Percentiles rank a stretch among this genome's conserved stretches.
Evolutionary conservation across 1,140 invertebrate species (phyloP).

Genomic region (Trachymyrmex cornetzi): DNA sequence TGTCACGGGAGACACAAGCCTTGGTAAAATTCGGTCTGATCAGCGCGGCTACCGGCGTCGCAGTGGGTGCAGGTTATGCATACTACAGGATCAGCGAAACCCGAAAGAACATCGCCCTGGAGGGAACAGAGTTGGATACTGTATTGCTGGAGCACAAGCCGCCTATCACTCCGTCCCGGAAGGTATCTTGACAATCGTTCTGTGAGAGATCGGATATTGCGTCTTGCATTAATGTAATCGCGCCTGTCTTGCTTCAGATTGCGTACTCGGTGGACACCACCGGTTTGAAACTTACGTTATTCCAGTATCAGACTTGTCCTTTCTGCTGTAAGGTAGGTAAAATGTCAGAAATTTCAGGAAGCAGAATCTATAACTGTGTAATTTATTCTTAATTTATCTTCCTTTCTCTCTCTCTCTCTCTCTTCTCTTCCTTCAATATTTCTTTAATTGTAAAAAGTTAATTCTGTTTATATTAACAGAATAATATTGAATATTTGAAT

Average conservation of each 20-base stretch:
- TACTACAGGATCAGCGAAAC: slow-evolving; percentile 83
- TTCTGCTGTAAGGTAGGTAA: slow-evolving; percentile 97
- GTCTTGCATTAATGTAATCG: not conserved
- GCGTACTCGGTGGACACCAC: slow-evolving; percentile 90
- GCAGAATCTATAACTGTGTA: no score
- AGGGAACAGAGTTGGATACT: slow-evolving; percentile 83
- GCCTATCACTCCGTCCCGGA: slow-evolving; percentile 83
- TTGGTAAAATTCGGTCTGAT: slow-evolving; percentile 86
- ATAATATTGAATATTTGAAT: no score
- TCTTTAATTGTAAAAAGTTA: not conserved
- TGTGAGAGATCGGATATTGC: not conserved
- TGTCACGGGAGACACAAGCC: slow-evolving; percentile 68
- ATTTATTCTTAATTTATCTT: not conserved
- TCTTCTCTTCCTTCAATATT: not conserved
- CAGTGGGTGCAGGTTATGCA: slow-evolving; percentile 86
- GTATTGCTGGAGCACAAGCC: slow-evolving; percentile 87
- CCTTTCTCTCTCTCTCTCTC: no score
- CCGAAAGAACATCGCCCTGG: slow-evolving; percentile 84
- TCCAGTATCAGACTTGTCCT: slow-evolving; percentile 99
- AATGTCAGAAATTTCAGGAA: not conserved
- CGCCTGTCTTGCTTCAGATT: slow-evolving; percentile 86
- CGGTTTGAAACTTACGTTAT: slow-evolving; percentile 95
- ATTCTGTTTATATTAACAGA: not conserved
- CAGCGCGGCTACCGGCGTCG: slow-evolving; percentile 87
- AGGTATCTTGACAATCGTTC: slow-evolving; percentile 76